Base-by-base conservation (phyloP, 2,113 vertebrate genomes). In the Acinonyx jubatus region DNA sequence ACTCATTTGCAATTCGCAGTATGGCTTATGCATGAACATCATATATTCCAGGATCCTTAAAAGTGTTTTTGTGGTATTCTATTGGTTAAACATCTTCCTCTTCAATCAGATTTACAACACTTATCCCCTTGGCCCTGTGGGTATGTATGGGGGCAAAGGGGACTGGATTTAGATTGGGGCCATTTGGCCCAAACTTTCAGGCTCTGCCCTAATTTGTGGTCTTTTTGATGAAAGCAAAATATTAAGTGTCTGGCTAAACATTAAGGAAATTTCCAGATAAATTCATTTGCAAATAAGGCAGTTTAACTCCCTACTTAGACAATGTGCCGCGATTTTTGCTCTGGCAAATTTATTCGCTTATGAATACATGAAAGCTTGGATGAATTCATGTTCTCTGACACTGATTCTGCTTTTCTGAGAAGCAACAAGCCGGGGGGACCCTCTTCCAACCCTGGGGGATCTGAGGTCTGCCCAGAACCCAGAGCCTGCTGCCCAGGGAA, bases 241-340 rank as follows among this genome's bases (percentile, higher is more conserved):
- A 33, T 71, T 55, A 92, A 89, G 5, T 86, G 7, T 45, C 87
- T 66, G 36, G 68, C 61, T 96, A 96, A 91, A 86, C 68, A 71
- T 82, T 87, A 82, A 94, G 89, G 88, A 88, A 94, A 50, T 48
- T 91, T 97, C 66, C 91, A 97, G 90, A 93, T 80, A 97, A 97
- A 94, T 95, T 79, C 25, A 97, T 86, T 82, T 94, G 76, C 31
- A 92, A 68, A 94, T 74, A 71, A 86, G 38, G 18, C 89, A 76
- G 41, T 89, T 92, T 91, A 97, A 95, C 71, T 61, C 83, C 45
- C 71, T 92, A 48, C 74, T 81, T 97, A 87, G 33, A 96, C 65
- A 33, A 63, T 55, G 66, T 48, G n/a, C 38, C 31, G 65, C 93
- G 63, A 78, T 52, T 94, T 95, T 91, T 94, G 80, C 80, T 92